Percentiles rank a stretch among this genome's conserved stretches.
Conservation (phyloP, 2,888 invertebrate species). For the Brachylomia viminalis region DNA sequence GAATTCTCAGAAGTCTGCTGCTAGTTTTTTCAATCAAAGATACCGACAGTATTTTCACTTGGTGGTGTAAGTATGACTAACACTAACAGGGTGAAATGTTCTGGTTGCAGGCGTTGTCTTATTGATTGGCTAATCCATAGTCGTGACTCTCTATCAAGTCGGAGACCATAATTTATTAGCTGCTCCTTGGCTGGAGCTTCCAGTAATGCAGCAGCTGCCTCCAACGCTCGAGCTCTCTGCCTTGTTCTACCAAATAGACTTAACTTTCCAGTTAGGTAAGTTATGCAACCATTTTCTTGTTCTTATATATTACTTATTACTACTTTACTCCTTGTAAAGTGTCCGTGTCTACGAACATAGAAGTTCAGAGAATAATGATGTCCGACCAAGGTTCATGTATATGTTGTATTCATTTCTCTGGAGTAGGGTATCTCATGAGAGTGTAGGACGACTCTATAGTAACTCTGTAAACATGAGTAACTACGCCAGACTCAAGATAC, state of each 20-base stretch:
- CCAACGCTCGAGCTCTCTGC: background rate
- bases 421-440: no score
- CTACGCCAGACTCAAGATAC: no score
- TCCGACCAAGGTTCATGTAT: no score
- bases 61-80: constrained; percentile 25
- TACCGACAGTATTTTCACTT: background rate
- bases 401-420: no score
- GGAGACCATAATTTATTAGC: background rate
- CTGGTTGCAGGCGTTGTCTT: background rate
- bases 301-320: no score
- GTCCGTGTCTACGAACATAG: no score
- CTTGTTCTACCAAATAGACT: background rate
- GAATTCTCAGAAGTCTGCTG: constrained; percentile 30
- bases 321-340: background rate
- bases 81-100: background rate
- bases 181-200: background rate
- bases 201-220: no score
- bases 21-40: constrained; percentile 24
- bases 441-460: no score
- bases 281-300: background rate
- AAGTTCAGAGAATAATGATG: no score
- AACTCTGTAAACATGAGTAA: no score
- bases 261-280: background rate
- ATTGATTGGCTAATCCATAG: background rate
- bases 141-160: background rate